Evolutionary conservation across 2,797 vertebrate species (phyloP).

Genomic region (Lacerta agilis): DNA sequence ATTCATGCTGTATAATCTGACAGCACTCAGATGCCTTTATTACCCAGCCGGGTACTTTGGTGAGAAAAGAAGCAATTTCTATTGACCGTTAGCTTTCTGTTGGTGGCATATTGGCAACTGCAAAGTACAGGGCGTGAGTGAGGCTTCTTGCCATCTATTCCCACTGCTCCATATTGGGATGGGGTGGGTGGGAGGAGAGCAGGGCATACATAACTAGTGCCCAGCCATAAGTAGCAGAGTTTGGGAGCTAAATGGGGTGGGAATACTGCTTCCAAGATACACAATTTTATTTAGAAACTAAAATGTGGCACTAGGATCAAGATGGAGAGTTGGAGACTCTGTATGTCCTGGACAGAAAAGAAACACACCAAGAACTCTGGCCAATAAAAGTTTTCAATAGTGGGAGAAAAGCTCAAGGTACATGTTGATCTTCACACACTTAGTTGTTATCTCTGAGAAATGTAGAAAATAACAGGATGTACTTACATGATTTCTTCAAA

Average conservation of each 20-base stretch:
- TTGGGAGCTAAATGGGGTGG: not conserved
- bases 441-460: too few species aligned
- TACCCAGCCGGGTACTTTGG: not conserved
- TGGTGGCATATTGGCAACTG: not conserved
- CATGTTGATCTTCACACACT: too few species aligned
- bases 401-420: too few species aligned
- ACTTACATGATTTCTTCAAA: too few species aligned
- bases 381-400: too few species aligned
- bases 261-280: not conserved
- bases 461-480: too few species aligned
- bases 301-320: not conserved
- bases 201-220: not conserved
- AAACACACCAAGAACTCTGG: not conserved
- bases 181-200: not conserved
- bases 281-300: not conserved
- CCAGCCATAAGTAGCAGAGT: not conserved
- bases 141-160: not conserved
- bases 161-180: not conserved
- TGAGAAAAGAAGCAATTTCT: conserved; percentile 2
- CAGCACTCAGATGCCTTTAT: conserved; percentile 5
- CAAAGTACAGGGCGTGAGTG: not conserved
- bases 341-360: not conserved
- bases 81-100: not conserved
- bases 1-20: conserved; percentile 7
- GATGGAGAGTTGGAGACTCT: not conserved